Conservation (phyloP, 2,113 vertebrate species). For the Scatophagus argus region DNA sequence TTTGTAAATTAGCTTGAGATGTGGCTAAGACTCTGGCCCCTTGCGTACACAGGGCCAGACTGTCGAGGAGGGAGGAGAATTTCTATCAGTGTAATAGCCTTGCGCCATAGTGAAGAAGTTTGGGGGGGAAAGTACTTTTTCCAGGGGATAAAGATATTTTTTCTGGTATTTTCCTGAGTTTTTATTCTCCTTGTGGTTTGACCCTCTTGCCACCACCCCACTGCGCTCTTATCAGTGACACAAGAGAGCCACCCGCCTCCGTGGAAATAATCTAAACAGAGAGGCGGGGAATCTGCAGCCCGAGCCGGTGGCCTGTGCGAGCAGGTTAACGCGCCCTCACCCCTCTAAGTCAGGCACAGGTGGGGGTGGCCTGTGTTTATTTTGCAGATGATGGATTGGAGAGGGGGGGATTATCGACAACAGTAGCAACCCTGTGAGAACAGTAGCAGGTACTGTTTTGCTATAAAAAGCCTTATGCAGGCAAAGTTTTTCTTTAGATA, state of each 20-base stretch:
- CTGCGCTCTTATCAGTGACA: conserved; percentile 79
- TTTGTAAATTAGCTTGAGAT: conserved; percentile 88
- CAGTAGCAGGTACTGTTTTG: conserved; percentile 30
- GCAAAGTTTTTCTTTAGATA: conserved; percentile 21
- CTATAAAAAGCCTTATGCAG: conserved; percentile 18
- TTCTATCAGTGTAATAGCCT: conserved; percentile 85
- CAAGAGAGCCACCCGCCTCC: conserved; percentile 70
- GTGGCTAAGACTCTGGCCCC: conserved; percentile 79
- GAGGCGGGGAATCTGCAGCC: conserved; percentile 64
- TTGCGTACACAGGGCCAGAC: conserved; percentile 66
- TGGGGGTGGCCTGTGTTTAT: conserved; percentile 75
- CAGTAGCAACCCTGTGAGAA: conserved; percentile 39
- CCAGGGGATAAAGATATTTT: conserved; percentile 61
- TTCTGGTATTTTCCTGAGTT: conserved; percentile 57
- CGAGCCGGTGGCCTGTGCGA: conserved; percentile 59
- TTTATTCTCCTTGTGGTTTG: conserved; percentile 76
- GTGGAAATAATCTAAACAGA: conserved; percentile 78
- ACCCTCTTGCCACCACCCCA: conserved; percentile 78
- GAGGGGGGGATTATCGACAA: conserved; percentile 64
- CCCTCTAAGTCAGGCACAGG: conserved; percentile 71
- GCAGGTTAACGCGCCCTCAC: conserved; percentile 76
- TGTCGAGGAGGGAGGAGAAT: conserved; percentile 68
- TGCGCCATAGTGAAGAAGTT: conserved; percentile 78
- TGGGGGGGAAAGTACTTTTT: conserved; percentile 71
- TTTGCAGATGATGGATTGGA: conserved; percentile 74